These are phyloP conservation scores for Operophtera brumata DNA, from an alignment of 2,888 invertebrate species.

Conservation along the genomic window DNA sequence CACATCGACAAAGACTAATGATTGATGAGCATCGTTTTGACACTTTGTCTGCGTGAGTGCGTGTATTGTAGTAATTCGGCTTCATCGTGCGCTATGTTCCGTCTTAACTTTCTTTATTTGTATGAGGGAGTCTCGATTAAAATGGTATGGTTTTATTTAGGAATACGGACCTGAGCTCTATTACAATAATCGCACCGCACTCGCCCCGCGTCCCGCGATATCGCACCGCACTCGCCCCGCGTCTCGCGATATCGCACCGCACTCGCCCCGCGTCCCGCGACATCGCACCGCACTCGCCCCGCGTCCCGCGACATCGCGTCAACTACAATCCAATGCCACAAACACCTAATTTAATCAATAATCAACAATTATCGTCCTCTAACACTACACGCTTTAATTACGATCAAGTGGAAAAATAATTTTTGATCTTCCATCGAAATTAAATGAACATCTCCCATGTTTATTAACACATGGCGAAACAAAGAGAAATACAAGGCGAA, in stretches of 20 bases:
- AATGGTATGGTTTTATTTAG: too few species aligned
- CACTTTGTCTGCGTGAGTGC: too few species aligned
- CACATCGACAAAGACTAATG: too few species aligned
- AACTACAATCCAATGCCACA: constrained; percentile 71
- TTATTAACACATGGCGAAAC: constrained; percentile 61
- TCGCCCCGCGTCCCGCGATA: constrained; percentile 16
- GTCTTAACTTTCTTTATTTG: too few species aligned
- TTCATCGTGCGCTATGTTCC: too few species aligned
- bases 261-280: constrained; percentile 15
- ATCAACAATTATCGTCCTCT: constrained; percentile 80
- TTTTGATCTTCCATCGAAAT: constrained; percentile 74
- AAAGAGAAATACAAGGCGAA: constrained; percentile 65
- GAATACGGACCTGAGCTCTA: too few species aligned
- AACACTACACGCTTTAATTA: constrained; percentile 76
- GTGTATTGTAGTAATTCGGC: too few species aligned
- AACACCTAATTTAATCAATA: constrained; percentile 79
- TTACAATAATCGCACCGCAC: background rate
- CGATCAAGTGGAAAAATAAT: constrained; percentile 80
- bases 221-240: constrained; percentile 2
- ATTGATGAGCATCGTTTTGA: too few species aligned
- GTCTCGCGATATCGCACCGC: constrained; percentile 6
- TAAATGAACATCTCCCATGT: constrained; percentile 69
- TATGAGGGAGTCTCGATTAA: too few species aligned
- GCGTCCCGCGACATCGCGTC: constrained; percentile 36
- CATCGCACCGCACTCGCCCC: background rate